phyloP scores from a whole-genome alignment of 92 coral and sea anemone genomes.

The Zoanthus sociatus region DNA sequence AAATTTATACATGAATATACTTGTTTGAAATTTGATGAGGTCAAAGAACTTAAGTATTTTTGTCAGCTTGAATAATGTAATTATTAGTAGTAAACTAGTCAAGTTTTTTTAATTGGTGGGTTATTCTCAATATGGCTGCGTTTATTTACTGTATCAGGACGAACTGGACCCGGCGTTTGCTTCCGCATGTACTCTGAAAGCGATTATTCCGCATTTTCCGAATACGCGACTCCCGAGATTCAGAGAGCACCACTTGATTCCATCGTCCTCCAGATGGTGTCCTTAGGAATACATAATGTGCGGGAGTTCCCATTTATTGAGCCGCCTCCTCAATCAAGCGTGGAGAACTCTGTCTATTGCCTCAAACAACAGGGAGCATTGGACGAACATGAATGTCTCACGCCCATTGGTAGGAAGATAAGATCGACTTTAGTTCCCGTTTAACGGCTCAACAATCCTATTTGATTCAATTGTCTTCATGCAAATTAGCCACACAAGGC shows the following conservation, averaged over 20 bases:
- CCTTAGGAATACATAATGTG: constrained; percentile 89
- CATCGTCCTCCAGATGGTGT: constrained; percentile 91
- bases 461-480: no score
- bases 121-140: not conserved
- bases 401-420: constrained; percentile 68
- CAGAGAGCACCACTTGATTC: constrained; percentile 94
- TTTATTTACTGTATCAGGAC: constrained; percentile 63
- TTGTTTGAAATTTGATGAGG: no score
- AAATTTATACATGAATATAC: no score
- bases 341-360: constrained; percentile 91
- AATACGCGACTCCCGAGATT: constrained; percentile 98
- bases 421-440: not conserved
- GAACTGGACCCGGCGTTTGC: constrained; percentile 99
- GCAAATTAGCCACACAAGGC: no score
- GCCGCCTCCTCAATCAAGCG: constrained; percentile 92
- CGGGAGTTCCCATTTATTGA: constrained; percentile 95
- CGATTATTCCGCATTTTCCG: constrained; percentile 96
- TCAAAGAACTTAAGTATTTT: no score
- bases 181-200: constrained; percentile 92
- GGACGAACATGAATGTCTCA: constrained; percentile 78
- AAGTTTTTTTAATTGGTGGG: not conserved
- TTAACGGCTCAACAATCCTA: no score
- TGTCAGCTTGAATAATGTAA: no score
- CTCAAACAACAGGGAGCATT: constrained; percentile 96
- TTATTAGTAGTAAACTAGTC: not conserved